Percentiles rank a stretch among this genome's conserved stretches.
These are phyloP conservation scores for Lacerta agilis DNA, from an alignment of 2,797 vertebrate species.

Conservation along the genomic window DNA sequence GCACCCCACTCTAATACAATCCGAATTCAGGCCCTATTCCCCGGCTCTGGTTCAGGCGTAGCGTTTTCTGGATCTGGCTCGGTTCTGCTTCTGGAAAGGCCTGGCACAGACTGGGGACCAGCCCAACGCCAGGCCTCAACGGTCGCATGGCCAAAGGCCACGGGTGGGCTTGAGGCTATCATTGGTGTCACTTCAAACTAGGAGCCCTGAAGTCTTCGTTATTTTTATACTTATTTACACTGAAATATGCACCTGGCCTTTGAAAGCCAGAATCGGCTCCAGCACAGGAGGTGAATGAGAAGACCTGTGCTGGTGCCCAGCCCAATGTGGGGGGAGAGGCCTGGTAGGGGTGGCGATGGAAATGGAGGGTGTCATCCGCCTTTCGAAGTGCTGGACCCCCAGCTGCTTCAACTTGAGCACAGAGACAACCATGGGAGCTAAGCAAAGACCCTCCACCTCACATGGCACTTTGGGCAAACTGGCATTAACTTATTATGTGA, in stretches of 20 bases:
- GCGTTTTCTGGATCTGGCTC: background rate
- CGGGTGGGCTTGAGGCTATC: too few species aligned
- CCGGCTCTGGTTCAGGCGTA: background rate
- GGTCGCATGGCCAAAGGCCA: background rate
- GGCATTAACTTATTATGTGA: background rate
- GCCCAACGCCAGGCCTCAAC: background rate
- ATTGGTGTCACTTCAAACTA: too few species aligned
- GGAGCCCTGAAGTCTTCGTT: too few species aligned
- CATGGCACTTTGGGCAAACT: background rate
- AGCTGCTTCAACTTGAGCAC: background rate
- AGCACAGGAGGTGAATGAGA: background rate
- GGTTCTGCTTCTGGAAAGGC: background rate
- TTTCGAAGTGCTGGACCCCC: background rate
- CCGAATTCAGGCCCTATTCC: background rate
- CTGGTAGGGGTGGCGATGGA: background rate
- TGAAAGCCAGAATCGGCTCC: background rate
- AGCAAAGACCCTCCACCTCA: background rate
- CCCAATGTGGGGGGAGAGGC: too few species aligned
- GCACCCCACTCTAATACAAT: background rate
- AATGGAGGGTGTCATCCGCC: background rate
- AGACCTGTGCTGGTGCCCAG: background rate
- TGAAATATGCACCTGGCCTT: background rate
- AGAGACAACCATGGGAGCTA: background rate
- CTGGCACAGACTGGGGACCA: too few species aligned
- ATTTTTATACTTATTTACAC: too few species aligned